phyloP scores from a whole-genome alignment of 2,797 vertebrate genomes.

The Leptatherina wallacei region DNA sequence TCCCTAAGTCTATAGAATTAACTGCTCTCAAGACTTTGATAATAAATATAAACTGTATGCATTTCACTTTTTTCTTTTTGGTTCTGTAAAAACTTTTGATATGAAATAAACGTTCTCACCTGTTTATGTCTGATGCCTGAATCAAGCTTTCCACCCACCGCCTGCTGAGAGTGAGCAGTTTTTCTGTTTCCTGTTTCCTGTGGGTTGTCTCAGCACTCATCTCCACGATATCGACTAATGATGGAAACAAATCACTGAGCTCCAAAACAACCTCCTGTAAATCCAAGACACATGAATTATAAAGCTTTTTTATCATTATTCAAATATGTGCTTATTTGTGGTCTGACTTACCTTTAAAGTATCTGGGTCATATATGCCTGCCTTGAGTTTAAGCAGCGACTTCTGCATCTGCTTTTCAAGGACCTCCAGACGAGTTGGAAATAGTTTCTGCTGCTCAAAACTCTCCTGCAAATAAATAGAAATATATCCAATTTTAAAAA shows the following conservation, averaged over 20 bases:
- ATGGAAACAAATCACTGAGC: slow-evolving; percentile 80
- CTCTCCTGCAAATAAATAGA: slow-evolving; percentile 65
- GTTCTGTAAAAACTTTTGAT: not conserved
- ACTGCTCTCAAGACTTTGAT: not conserved
- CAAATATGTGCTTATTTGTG: not conserved
- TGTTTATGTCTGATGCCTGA: slow-evolving; percentile 76
- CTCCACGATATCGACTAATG: slow-evolving; percentile 85
- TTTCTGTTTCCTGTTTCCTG: slow-evolving; percentile 74
- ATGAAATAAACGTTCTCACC: slow-evolving; percentile 71
- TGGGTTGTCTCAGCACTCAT: slow-evolving; percentile 75
- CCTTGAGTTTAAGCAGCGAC: slow-evolving; percentile 12
- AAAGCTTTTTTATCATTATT: not conserved
- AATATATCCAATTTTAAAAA: not conserved
- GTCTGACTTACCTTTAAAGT: slow-evolving; percentile 66
- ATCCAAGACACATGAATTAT: not conserved
- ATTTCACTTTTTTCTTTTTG: not conserved
- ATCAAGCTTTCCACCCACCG: slow-evolving; percentile 83
- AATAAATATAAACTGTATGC: not conserved
- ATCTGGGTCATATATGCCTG: slow-evolving; percentile 25
- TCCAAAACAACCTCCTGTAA: slow-evolving; percentile 78
- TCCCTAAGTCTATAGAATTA: not conserved
- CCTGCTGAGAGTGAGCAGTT: slow-evolving; percentile 78
- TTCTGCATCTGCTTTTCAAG: slow-evolving; percentile 75
- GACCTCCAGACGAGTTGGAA: slow-evolving; percentile 75
- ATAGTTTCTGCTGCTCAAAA: slow-evolving; percentile 77